Conservation (phyloP, 2,888 invertebrate species). For the Polylopha cassiicola region DNA sequence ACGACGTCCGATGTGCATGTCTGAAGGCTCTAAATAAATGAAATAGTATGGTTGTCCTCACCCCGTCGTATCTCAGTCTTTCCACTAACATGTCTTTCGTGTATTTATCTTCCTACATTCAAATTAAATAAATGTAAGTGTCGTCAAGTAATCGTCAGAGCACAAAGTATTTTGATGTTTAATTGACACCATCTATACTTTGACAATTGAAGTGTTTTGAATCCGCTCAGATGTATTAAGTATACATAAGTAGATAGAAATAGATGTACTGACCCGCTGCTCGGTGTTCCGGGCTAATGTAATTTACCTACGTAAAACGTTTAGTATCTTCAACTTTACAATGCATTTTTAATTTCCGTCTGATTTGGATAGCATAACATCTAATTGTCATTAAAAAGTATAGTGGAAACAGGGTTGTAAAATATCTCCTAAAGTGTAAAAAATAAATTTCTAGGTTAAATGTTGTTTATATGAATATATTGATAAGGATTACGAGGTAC, state of each 20-base stretch:
- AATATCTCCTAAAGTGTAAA: slow-evolving; percentile 74
- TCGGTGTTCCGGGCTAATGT: too few relatives aligned
- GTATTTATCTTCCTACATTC: slow-evolving; percentile 26
- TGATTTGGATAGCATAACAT: slow-evolving; percentile 50
- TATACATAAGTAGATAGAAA: too few relatives aligned
- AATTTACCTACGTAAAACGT: background rate
- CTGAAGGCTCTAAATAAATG: slow-evolving; percentile 23
- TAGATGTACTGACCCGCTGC: too few relatives aligned
- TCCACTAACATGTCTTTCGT: slow-evolving; percentile 40
- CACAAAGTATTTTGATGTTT: slow-evolving; percentile 36
- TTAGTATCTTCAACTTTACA: slow-evolving; percentile 1
- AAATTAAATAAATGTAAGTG: slow-evolving; percentile 2
- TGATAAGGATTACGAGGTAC: slow-evolving; percentile 62
- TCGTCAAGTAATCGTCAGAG: slow-evolving; percentile 29
- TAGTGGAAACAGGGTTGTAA: slow-evolving; percentile 78
- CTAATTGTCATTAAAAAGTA: slow-evolving; percentile 65
- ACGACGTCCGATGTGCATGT: slow-evolving; percentile 15
- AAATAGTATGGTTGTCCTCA: slow-evolving; percentile 47
- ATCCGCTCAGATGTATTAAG: too few relatives aligned
- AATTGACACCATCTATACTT: slow-evolving; percentile 27
- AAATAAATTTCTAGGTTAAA: slow-evolving; percentile 63
- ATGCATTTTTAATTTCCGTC: slow-evolving; percentile 22
- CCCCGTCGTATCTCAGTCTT: slow-evolving; percentile 46
- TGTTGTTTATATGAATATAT: slow-evolving; percentile 73
- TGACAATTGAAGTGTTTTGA: slow-evolving; percentile 24